A percentile compares a stretch with the other conserved stretches of the same genome.
These are phyloP conservation scores for Pogonophryne albipinna DNA, from an alignment of 2,797 vertebrate genomes.

Conservation along the genomic window DNA sequence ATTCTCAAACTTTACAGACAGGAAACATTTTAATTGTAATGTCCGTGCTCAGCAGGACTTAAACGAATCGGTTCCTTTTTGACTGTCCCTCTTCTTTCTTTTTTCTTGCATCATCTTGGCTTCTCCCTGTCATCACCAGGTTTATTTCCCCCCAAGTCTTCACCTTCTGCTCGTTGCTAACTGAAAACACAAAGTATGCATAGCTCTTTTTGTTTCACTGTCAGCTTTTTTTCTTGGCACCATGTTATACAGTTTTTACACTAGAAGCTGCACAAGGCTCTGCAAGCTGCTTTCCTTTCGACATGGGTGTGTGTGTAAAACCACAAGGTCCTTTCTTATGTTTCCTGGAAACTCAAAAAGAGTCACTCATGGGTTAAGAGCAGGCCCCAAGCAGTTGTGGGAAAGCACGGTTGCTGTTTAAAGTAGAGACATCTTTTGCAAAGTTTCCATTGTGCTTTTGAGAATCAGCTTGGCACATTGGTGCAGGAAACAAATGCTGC, in stretches of 20 bases:
- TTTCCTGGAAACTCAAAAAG: constrained; percentile 21
- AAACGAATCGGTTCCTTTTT: constrained; percentile 64
- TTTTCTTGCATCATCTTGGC: constrained; percentile 67
- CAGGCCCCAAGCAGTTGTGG: neutral
- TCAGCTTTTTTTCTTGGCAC: constrained; percentile 7
- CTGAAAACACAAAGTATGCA: no score
- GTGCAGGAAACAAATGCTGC: no score
- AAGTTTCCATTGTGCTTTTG: neutral
- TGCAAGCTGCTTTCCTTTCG: constrained; percentile 6
- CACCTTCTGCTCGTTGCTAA: no score
- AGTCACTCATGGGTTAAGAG: constrained; percentile 28
- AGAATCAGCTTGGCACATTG: neutral
- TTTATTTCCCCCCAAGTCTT: constrained; percentile 15
- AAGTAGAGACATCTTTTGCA: constrained; percentile 4
- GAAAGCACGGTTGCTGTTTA: constrained; percentile 7
- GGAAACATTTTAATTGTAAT: constrained; percentile 57
- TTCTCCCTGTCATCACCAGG: constrained; percentile 53
- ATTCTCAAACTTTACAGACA: constrained; percentile 36
- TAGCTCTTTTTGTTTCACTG: neutral
- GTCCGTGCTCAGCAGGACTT: constrained; percentile 60
- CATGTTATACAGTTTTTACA: constrained; percentile 32
- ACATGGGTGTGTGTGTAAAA: constrained; percentile 20
- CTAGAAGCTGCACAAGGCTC: constrained; percentile 20
- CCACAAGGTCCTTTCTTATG: neutral
- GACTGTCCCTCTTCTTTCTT: constrained; percentile 48